These are phyloP conservation scores for Melanotaenia pygmaea DNA, from an alignment of 2,797 vertebrate species.

Conservation along the genomic window DNA sequence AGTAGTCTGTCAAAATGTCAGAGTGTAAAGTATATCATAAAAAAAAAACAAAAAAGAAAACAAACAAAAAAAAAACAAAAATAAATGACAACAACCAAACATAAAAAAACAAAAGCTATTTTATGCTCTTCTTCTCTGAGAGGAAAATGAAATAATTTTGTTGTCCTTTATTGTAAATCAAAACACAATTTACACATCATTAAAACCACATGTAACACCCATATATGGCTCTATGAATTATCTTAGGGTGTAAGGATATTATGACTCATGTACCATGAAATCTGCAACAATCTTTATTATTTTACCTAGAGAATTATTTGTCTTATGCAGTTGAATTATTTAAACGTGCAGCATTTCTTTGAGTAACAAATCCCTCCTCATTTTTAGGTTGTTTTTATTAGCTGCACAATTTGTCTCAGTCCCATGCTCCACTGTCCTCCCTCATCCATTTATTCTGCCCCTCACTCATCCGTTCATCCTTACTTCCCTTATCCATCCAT, in stretches of 20 bases:
- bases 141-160: neutral
- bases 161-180: neutral
- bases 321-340: neutral
- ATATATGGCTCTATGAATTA: neutral
- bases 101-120: neutral
- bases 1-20: conserved; percentile 25
- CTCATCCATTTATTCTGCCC: no score
- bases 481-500: no score
- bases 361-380: no score
- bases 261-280: neutral
- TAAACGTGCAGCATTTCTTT: neutral
- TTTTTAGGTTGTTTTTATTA: no score
- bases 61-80: neutral
- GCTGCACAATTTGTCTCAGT: no score
- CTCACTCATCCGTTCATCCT: no score
- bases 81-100: neutral
- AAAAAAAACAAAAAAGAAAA: neutral
- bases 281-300: neutral
- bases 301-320: neutral
- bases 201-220: neutral
- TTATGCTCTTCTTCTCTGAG: neutral
- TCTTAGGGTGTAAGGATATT: neutral
- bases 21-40: neutral
- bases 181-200: neutral
- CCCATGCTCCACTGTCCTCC: no score